These are phyloP conservation scores for Mormoops blainvillei DNA, from an alignment of 2,113 vertebrate species.

Conservation along the genomic window DNA sequence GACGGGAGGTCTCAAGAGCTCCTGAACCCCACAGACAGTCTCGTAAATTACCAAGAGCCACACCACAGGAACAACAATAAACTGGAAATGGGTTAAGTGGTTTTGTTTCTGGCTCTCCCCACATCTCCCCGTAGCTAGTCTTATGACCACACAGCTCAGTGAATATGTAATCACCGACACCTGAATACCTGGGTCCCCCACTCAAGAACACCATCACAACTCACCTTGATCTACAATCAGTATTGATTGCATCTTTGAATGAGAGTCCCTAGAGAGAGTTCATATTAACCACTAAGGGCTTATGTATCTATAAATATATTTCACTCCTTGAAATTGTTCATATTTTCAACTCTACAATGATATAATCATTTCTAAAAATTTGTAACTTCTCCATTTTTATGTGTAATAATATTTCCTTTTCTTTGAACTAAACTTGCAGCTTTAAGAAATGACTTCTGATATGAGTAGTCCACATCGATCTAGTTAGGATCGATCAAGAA, in stretches of 20 bases:
- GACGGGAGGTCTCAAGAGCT: constrained; percentile 78
- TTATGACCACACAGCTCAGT: not conserved
- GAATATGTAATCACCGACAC: not conserved
- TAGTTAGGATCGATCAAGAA: constrained; percentile 31
- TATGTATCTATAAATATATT: not conserved
- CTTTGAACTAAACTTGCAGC: constrained; percentile 9
- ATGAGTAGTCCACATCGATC: constrained; percentile 46
- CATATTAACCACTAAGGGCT: not conserved
- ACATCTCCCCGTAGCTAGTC: not conserved
- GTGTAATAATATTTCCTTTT: constrained; percentile 34
- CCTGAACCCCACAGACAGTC: constrained; percentile 79
- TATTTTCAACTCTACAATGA: not conserved
- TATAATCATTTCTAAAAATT: not conserved
- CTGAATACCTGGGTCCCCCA: not conserved
- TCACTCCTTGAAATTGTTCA: constrained; percentile 7
- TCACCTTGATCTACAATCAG: not conserved
- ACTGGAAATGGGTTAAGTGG: constrained; percentile 74
- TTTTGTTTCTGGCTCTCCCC: constrained; percentile 62
- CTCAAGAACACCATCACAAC: not conserved
- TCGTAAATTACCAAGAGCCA: constrained; percentile 79
- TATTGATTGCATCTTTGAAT: not conserved
- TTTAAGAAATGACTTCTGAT: constrained; percentile 48
- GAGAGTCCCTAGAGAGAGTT: not conserved
- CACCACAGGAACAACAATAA: constrained; percentile 76
- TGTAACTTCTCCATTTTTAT: not conserved